Conservation (phyloP, 2,888 invertebrate genomes). For the Clusia tigrina region DNA sequence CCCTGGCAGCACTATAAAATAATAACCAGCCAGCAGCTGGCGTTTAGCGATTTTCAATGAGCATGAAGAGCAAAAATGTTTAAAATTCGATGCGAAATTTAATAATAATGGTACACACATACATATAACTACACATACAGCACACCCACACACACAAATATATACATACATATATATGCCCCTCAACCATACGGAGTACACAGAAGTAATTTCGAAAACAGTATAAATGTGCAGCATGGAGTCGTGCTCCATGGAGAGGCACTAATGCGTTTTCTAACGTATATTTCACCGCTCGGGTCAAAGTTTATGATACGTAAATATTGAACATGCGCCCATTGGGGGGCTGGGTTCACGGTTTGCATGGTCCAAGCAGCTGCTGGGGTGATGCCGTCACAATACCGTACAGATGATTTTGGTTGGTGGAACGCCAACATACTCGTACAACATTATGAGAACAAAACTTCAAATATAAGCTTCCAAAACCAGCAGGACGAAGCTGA, state of each 20-base stretch:
- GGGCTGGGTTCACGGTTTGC: too few relatives aligned
- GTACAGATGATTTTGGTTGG: too few relatives aligned
- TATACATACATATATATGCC: neutral
- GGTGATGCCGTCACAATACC: neutral
- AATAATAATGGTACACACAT: too few relatives aligned
- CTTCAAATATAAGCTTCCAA: too few relatives aligned
- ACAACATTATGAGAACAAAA: too few relatives aligned
- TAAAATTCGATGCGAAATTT: neutral
- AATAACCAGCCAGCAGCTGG: too few relatives aligned
- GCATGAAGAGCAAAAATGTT: too few relatives aligned
- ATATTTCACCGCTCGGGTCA: neutral
- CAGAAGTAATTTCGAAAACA: neutral
- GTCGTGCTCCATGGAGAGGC: neutral
- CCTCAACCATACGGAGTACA: neutral
- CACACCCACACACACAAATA: neutral
- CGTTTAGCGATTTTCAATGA: too few relatives aligned
- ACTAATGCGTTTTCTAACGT: neutral
- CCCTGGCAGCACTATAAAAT: too few relatives aligned
- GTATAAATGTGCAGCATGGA: too few relatives aligned
- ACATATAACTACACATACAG: neutral
- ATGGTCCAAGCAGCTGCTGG: neutral
- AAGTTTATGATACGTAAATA: constrained; percentile 6
- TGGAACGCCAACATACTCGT: too few relatives aligned
- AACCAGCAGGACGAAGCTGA: too few relatives aligned
- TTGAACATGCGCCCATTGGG: neutral